These are phyloP conservation scores for Apis laboriosa DNA, from an alignment of 1,140 invertebrate genomes.

Conservation along the genomic window DNA sequence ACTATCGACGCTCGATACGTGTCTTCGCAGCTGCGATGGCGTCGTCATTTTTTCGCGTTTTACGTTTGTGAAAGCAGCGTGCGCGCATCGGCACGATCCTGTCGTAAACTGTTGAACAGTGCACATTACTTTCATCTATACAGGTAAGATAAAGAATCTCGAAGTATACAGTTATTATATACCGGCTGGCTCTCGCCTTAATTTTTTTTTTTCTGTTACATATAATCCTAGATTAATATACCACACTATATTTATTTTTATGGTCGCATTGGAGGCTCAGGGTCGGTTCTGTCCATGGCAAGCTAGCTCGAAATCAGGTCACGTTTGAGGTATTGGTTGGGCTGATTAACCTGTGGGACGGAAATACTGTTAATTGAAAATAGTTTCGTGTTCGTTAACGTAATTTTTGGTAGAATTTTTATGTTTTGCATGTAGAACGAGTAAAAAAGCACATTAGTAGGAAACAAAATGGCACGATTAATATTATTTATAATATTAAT, in stretches of 20 bases:
- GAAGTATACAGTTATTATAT: slow-evolving; percentile 59
- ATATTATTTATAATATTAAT: no score
- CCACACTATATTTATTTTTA: slow-evolving; percentile 71
- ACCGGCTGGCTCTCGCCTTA: slow-evolving; percentile 49
- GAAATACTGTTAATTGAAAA: neutral
- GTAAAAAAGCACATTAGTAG: no score
- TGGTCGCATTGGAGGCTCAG: slow-evolving; percentile 65
- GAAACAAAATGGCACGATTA: no score
- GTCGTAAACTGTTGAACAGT: slow-evolving; percentile 59
- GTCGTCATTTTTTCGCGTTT: slow-evolving; percentile 52
- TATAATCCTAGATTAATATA: slow-evolving; percentile 69
- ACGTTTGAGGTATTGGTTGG: slow-evolving; percentile 62
- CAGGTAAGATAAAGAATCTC: slow-evolving; percentile 58
- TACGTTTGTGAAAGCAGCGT: slow-evolving; percentile 51
- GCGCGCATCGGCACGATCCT: slow-evolving; percentile 58
- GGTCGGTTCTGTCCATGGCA: slow-evolving; percentile 69
- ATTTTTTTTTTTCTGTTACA: slow-evolving; percentile 52
- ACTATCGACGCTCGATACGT: slow-evolving; percentile 62
- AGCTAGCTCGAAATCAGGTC: slow-evolving; percentile 68
- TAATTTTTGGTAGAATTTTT: neutral
- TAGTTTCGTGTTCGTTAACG: neutral
- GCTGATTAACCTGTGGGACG: slow-evolving; percentile 62
- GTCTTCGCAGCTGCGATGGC: slow-evolving; percentile 41
- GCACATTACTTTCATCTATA: slow-evolving; percentile 60
- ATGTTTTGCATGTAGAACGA: no score